A percentile compares a stretch with the other conserved stretches of the same genome.
Evolutionary conservation across 2,888 invertebrate species (phyloP).

Genomic region (Sinhomidia bicolor): DNA sequence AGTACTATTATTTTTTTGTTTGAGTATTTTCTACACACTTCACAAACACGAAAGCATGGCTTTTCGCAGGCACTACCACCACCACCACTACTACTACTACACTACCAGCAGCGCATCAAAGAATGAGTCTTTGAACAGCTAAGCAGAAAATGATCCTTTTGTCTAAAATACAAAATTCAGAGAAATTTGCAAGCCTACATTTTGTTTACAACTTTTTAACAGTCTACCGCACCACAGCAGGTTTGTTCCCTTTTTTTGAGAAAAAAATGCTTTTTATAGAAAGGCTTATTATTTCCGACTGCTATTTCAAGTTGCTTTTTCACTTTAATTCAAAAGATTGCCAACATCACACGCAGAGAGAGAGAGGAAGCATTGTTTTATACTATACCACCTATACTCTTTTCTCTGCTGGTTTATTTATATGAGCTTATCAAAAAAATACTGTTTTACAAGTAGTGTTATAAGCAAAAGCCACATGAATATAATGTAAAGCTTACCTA

Average conservation of each 20-base stretch:
- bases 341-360: neutral
- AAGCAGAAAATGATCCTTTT: conserved; percentile 1
- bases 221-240: neutral
- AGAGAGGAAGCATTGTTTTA: neutral
- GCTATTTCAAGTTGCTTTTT: neutral
- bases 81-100: too few relatives aligned
- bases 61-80: neutral
- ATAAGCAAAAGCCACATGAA: too few relatives aligned
- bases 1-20: neutral
- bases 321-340: conserved; percentile 2
- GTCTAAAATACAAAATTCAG: neutral
- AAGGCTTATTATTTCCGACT: neutral
- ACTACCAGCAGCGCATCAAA: too few relatives aligned
- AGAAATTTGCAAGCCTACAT: neutral
- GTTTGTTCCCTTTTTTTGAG: neutral
- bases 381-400: too few relatives aligned
- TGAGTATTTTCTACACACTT: neutral
- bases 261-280: neutral
- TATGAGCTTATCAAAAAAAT: too few relatives aligned
- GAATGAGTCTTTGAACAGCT: neutral
- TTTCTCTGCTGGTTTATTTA: too few relatives aligned
- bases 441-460: too few relatives aligned
- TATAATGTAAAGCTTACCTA: too few relatives aligned
- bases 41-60: neutral
- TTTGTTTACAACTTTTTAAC: neutral